Evolutionary conservation across 2,797 vertebrate species (phyloP).

Genomic region (Poecile montanus): DNA sequence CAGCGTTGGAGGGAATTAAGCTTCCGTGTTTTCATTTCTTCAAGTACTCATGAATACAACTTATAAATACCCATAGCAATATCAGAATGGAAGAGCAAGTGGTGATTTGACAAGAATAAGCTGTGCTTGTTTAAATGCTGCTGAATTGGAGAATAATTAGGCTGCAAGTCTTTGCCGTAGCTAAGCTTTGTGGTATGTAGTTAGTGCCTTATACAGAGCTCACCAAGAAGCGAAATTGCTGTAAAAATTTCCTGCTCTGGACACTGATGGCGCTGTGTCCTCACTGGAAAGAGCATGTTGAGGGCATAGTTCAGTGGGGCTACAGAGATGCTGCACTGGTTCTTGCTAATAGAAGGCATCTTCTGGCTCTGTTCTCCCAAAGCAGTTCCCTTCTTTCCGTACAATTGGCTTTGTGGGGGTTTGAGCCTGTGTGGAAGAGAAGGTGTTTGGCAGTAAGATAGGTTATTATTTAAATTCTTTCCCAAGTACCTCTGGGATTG

Average conservation of each 20-base stretch:
- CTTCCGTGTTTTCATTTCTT: neutral
- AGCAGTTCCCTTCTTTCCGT: neutral
- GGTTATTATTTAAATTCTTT: neutral
- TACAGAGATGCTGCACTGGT: neutral
- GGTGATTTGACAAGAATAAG: neutral
- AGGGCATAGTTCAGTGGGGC: neutral
- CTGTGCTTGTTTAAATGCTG: neutral
- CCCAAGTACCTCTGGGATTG: neutral
- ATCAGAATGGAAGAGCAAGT: neutral
- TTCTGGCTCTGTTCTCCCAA: neutral
- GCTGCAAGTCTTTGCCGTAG: neutral
- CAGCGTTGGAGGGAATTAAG: neutral
- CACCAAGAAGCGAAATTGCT: neutral
- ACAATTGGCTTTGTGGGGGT: fast-evolving
- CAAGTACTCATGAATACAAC: neutral
- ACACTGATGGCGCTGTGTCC: neutral
- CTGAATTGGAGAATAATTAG: neutral
- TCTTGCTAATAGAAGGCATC: neutral
- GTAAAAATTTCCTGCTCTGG: neutral
- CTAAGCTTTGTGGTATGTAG: neutral
- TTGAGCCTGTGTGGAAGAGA: neutral
- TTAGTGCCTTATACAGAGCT: neutral
- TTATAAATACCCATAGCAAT: neutral
- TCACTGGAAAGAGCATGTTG: fast-evolving
- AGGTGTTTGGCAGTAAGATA: neutral